Evolutionary conservation across 2,888 invertebrate genomes (phyloP), one percentile per base, ranked within the genome.

Genomic region (Mongoloraphidia duomilia): DNA sequence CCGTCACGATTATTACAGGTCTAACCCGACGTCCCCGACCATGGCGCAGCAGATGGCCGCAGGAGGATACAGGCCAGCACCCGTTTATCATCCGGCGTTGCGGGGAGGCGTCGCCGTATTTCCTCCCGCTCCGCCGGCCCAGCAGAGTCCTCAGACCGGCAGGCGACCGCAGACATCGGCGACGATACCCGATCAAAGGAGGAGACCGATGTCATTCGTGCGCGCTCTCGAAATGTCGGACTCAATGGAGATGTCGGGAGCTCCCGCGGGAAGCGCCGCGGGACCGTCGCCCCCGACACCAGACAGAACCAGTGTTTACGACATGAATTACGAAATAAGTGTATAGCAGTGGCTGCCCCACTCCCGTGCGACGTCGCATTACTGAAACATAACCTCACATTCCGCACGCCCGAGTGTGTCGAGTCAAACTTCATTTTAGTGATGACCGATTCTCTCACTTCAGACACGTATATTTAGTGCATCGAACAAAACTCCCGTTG

Each of bases 301-400:
- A 45, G 89, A 90, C 68, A 82, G 90, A 60, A 84, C 86, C 61
- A 89, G 89, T 69, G 86, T 90, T 57, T 92, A 92, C 70, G 91
- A 92, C 69, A 89, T 89, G 83, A 92, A 90, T 75, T 91, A 92
- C 70, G 92, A 92, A 71, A 92, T 92, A 73, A 90, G 90, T 59
- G 91, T 92, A 76, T 92, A 86, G 87, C 72, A 67, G 65, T 67
- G 67, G 64, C 63, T 65, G 65, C 26, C n/a, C 37, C 66, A 66
- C 63, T 64, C 63, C 53, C 61, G 59, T 55, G 26, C 26, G 26
- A 26, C 26, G 26, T 26, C 26, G 26, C 26, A 26, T 26, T 26
- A 26, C 26, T 26, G 26, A 26, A 26, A 26, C 26, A 26, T 6
- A 26, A 26, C 26, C 26, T 26, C 26, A 26, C 26, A 26, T 26